Base-by-base conservation (phyloP, 2,888 invertebrate species). In the Lymantria monacha region DNA sequence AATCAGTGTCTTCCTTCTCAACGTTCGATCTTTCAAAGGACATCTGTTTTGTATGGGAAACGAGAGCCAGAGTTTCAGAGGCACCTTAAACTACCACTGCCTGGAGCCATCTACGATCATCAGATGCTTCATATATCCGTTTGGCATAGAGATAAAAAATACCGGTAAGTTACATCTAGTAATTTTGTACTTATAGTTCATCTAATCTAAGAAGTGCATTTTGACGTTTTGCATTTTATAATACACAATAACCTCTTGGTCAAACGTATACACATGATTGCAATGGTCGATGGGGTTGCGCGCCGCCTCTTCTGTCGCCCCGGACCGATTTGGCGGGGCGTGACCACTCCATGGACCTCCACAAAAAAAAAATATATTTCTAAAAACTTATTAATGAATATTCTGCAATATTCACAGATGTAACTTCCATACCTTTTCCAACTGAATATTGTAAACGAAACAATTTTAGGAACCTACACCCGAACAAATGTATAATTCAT, bases 131-230 rank as follows among this genome's bases (percentile, higher is more conserved):
- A 96, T 69, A 92, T 97, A 66, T 96, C 97, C 42, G 96, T 96
- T 43, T 97, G 97, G 97, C 97, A 97, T 80, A 92, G 97, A 63
- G 96, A 97, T 85, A 94, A 96, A 66, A 94, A 94, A 65, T 94
- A 94, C 80, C 95, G 96, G 97, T 97, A 72, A 69, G 79, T 74
- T 9, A 13, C 12, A 7, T 10, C 12, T 22, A 40, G 36, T 11
- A 36, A 22, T 22, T 2, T 22, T 5, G 22, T 22, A n/a, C n/a
- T n/a, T n/a, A n/a, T n/a, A n/a, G n/a, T n/a, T n/a, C n/a, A n/a
- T n/a, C n/a, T n/a, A n/a, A n/a, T n/a, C n/a, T n/a, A n/a, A n/a
- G n/a, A n/a, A n/a, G n/a, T n/a, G n/a, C n/a, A n/a, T n/a, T n/a
- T n/a, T n/a, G n/a, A n/a, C n/a, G n/a, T n/a, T n/a, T n/a, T n/a